Base-by-base conservation (phyloP, 2,113 vertebrate species). In the Pavo muticus region DNA sequence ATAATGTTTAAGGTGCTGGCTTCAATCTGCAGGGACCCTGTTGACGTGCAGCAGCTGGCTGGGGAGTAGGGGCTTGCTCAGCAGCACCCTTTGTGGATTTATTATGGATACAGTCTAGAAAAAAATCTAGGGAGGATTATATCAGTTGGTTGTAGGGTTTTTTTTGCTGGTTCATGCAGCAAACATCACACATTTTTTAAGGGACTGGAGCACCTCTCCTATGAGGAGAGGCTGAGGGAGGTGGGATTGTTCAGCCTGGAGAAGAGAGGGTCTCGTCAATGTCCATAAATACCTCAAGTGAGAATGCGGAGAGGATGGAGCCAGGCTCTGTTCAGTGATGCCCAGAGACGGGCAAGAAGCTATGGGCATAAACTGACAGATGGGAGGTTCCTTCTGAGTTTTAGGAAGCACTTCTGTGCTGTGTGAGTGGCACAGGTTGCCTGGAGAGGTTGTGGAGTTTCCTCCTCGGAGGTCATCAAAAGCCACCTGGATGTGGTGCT, bases 21-120 rank as follows among this genome's bases (percentile, higher is more conserved):
- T 30, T 67, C 64, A 32, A 9, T 13, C 29, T 44, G 40, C 13
- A 12, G 60, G 27, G 57, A 16, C 7, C 25, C 0, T 20, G 23
- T 35, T 54, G 32, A 14, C 47, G 14, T 48, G 45, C 40, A 83
- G 48, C 30, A 83, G 67, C 72, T 70, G 24, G 29, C 18, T n/a
- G 7, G 11, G 50, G 20, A 45, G 30, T 7, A 17, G 9, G 30
- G 61, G 44, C 27, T 52, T 64, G 44, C 25, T 70, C 25, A 83
- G 35, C 27, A 13, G 2, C 5, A 23, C 1, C 24, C 11, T 69
- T 40, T 1, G 2, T n/a, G 32, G 25, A 44, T 18, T 16, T 37
- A 16, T 21, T 13, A 20, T 44, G 45, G 32, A 32, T 17, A 4
- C 6, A 32, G 35, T 9, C 71, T 7, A 27, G 47, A 47, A 16